These are phyloP conservation scores for Micrasema longulum DNA, from an alignment of 1,140 invertebrate genomes.

Conservation along the genomic window DNA sequence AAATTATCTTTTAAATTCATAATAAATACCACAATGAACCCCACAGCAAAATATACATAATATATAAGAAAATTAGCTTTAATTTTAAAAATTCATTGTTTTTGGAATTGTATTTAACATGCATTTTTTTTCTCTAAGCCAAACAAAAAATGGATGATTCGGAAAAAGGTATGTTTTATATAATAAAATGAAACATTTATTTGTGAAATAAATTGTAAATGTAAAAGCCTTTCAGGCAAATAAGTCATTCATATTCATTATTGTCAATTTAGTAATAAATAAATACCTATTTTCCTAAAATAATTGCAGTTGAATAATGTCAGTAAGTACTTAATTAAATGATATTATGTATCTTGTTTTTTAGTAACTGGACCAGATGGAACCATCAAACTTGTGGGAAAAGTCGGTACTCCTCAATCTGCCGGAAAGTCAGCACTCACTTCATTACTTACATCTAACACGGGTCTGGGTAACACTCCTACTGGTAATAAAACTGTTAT, in stretches of 20 bases:
- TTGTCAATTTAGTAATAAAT: not conserved
- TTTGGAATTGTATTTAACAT: no score
- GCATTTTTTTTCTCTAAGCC: conserved; percentile 32
- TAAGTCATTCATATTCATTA: not conserved
- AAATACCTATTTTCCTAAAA: not conserved
- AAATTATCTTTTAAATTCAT: no score
- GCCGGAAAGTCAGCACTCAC: conserved; percentile 77
- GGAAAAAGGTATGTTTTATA: conserved; percentile 41
- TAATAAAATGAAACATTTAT: no score
- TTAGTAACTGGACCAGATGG: conserved; percentile 64
- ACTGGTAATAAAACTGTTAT: conserved; percentile 75
- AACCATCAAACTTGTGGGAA: conserved; percentile 72
- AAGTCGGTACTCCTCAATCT: conserved; percentile 69
- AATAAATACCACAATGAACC: no score
- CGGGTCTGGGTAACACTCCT: conserved; percentile 61
- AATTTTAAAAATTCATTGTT: no score
- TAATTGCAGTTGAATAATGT: not conserved
- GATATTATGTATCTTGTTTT: conserved; percentile 48
- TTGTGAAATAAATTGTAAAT: no score
- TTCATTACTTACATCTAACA: conserved; percentile 72
- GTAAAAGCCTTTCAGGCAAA: no score
- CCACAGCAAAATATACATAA: no score
- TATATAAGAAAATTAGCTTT: no score
- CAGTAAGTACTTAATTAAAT: not conserved
- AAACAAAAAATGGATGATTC: conserved; percentile 45